Percentiles rank a stretch among this genome's conserved stretches.
Evolutionary conservation across 2,888 invertebrate species (phyloP).

Genomic region (Pandemis corylana): DNA sequence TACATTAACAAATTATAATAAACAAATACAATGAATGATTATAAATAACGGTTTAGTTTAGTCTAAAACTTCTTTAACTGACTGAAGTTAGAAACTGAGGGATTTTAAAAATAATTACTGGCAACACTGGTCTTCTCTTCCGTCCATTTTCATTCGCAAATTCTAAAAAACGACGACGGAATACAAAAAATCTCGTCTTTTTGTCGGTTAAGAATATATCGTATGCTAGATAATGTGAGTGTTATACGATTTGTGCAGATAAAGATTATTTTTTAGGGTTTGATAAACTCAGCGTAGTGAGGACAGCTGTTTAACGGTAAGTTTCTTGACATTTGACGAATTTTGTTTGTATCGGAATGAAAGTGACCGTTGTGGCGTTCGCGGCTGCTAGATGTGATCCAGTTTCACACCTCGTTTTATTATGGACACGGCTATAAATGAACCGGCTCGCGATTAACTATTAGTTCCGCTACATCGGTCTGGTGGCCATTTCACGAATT

Average conservation of each 20-base stretch:
- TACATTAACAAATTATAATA: no score
- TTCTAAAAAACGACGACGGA: constrained; percentile 78
- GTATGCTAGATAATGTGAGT: constrained; percentile 72
- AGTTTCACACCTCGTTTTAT: constrained; percentile 72
- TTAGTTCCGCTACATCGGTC: constrained; percentile 65
- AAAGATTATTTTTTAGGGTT: constrained; percentile 60
- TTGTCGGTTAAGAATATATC: constrained; percentile 68
- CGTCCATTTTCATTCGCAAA: constrained; percentile 81
- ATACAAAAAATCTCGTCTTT: constrained; percentile 66
- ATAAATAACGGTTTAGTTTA: no score
- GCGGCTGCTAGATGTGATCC: constrained; percentile 68
- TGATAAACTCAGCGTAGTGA: constrained; percentile 52
- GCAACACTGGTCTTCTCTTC: constrained; percentile 59
- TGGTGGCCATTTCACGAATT: constrained; percentile 58
- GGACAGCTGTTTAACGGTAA: constrained; percentile 68
- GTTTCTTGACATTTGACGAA: constrained; percentile 73
- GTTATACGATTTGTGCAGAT: constrained; percentile 58
- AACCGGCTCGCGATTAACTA: constrained; percentile 68
- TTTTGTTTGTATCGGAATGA: constrained; percentile 79
- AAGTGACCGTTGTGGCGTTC: constrained; percentile 79
- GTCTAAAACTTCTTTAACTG: no score
- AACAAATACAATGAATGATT: no score
- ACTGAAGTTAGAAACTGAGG: background rate
- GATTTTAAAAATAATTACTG: constrained; percentile 39
- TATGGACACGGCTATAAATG: constrained; percentile 71